phyloP scores from a whole-genome alignment of 2,113 vertebrate genomes.

The Tragulus kanchil region DNA sequence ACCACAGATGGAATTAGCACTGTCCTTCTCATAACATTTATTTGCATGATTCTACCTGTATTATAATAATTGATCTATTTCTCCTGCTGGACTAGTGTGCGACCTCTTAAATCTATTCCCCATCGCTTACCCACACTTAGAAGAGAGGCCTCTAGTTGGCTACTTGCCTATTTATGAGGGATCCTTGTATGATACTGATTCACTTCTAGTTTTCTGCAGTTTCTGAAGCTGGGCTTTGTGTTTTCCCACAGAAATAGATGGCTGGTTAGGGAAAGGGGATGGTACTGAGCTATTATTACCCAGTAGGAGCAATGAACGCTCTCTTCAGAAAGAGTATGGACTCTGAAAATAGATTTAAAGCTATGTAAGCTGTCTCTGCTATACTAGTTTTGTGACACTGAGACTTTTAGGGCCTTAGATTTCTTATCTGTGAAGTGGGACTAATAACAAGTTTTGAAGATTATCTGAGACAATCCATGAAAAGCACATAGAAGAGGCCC shows the following conservation, averaged over 20 bases:
- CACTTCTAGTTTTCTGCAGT: neutral
- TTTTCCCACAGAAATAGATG: conserved; percentile 11
- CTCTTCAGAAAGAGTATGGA: neutral
- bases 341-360: neutral
- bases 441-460: neutral
- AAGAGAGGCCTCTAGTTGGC: neutral
- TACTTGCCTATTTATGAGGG: neutral
- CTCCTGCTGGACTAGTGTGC: neutral
- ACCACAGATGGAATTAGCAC: neutral
- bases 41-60: neutral
- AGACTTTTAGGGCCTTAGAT: neutral
- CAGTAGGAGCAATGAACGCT: neutral
- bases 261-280: neutral
- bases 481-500: neutral
- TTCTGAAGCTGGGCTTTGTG: neutral
- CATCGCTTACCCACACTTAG: neutral
- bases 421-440: neutral
- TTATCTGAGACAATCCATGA: neutral
- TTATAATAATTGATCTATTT: neutral
- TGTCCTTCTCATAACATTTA: neutral
- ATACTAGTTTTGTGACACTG: conserved; percentile 7
- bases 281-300: neutral
- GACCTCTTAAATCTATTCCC: neutral
- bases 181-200: neutral
- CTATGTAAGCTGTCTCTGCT: neutral